phyloP scores from a whole-genome alignment of 2,113 vertebrate genomes.

The Phyllostomus hastatus region DNA sequence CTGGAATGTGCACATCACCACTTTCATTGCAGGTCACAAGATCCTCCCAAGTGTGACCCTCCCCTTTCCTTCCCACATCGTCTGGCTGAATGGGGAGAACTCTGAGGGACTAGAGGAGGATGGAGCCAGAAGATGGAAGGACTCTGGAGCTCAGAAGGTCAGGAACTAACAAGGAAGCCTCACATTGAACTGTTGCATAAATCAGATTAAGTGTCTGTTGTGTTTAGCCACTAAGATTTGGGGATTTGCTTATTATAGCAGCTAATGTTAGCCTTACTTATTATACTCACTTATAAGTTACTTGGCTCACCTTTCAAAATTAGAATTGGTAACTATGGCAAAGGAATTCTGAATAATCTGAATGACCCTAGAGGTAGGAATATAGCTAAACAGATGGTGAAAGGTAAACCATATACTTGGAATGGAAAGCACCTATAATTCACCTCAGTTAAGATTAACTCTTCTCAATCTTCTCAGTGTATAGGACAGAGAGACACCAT shows the following conservation, averaged over 20 bases:
- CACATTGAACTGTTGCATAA: neutral
- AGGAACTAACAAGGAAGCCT: neutral
- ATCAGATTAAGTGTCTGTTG: neutral
- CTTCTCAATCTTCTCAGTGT: neutral
- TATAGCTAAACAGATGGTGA: neutral
- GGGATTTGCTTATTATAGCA: neutral
- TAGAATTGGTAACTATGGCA: neutral
- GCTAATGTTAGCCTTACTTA: neutral
- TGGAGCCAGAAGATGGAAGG: neutral
- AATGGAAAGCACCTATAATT: neutral
- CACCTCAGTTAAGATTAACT: neutral
- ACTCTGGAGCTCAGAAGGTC: neutral
- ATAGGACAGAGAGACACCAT: neutral
- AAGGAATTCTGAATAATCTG: neutral
- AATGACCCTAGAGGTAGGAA: neutral
- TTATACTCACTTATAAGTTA: neutral
- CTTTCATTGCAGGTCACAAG: neutral
- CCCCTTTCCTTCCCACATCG: neutral
- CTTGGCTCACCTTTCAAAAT: neutral
- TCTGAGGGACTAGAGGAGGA: neutral
- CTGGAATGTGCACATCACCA: neutral
- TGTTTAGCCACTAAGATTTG: neutral
- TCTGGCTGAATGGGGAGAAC: neutral
- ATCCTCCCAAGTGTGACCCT: neutral
- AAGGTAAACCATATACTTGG: neutral